phyloP scores from a whole-genome alignment of 2,113 vertebrate genomes.

The Labeo rohita region DNA sequence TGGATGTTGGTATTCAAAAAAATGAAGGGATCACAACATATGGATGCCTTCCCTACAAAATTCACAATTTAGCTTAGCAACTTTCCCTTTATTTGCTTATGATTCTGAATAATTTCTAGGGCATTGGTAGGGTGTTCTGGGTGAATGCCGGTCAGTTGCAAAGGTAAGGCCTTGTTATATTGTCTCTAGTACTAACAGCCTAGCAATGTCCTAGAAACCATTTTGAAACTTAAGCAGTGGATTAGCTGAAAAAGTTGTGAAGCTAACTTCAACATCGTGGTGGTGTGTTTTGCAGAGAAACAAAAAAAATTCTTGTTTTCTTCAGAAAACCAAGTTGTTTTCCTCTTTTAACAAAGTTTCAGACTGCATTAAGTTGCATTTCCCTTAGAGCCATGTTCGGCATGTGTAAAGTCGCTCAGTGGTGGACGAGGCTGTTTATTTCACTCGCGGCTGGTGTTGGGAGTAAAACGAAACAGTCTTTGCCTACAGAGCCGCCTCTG shows the following conservation, averaged over 20 bases:
- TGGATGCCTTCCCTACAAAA: neutral
- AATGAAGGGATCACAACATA: neutral
- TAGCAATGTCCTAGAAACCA: neutral
- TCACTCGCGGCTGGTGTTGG: slow-evolving; percentile 10
- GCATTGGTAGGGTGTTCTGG: neutral
- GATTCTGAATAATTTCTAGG: neutral
- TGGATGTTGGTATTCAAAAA: neutral
- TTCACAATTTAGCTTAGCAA: neutral
- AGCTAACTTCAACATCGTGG: neutral
- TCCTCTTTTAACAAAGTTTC: slow-evolving; percentile 6
- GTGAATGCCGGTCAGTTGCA: neutral
- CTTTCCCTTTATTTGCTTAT: neutral
- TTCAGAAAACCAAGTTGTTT: neutral
- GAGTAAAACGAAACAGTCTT: slow-evolving; percentile 40
- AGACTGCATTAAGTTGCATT: neutral
- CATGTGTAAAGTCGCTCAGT: neutral
- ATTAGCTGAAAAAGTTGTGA: neutral
- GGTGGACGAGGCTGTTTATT: slow-evolving; percentile 8
- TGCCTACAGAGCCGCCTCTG: slow-evolving; percentile 25
- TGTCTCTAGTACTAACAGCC: neutral
- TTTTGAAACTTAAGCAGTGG: neutral
- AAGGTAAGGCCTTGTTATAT: neutral
- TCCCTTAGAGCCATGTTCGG: neutral
- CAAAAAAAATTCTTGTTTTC: neutral
- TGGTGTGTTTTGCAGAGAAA: neutral